Evolutionary conservation across 2,113 vertebrate species (phyloP), one percentile per base, ranked within the genome.

Genomic region (Rhynchopsitta pachyrhyncha): DNA sequence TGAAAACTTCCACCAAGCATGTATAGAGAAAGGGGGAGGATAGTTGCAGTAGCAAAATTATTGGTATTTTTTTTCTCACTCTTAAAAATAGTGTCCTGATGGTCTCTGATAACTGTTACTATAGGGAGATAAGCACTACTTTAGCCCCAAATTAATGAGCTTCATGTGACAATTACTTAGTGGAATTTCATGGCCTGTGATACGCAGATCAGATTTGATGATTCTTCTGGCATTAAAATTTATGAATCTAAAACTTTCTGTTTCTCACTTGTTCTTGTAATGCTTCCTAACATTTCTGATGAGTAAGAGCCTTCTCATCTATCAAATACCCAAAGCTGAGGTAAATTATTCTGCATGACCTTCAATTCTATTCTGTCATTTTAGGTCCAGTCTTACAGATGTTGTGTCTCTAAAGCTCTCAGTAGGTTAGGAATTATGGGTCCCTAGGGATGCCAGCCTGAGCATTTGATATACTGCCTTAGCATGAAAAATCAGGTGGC

Each of bases 321-420:
- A 69, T 93, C 80, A 86, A 79, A 81, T 73, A 79, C 57, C 41
- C 52, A 57, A 92, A 94, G 69, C 86, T 82, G 46, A 95, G 44
- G 77, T 88, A 95, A 93, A 92, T 96, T 86, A 89, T 91, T 79
- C 75, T 92, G 63, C 33, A 69, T 92, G 88, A 89, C 84, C 88
- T 96, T 96, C 92, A 93, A 47, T 79, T 71, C 62, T 95, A 85
- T 89, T 70, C 70, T 87, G 46, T 79, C 86, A 35, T 84, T 93
- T 95, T 57, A 31, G 52, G 77, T 89, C 53, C 4, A 2, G 37
- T 75, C 75, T 87, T 93, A 88, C 86, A 91, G 90, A 82, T 88
- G 86, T 78, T 92, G 33, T 39, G 17, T 49, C 88, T 91, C 57
- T 86, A 73, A 91, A 93, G 49, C 60, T 75, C 83, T 82, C 66